These are phyloP conservation scores for Spea multiplicata DNA, from an alignment of 2,113 vertebrate genomes.

Conservation along the genomic window DNA sequence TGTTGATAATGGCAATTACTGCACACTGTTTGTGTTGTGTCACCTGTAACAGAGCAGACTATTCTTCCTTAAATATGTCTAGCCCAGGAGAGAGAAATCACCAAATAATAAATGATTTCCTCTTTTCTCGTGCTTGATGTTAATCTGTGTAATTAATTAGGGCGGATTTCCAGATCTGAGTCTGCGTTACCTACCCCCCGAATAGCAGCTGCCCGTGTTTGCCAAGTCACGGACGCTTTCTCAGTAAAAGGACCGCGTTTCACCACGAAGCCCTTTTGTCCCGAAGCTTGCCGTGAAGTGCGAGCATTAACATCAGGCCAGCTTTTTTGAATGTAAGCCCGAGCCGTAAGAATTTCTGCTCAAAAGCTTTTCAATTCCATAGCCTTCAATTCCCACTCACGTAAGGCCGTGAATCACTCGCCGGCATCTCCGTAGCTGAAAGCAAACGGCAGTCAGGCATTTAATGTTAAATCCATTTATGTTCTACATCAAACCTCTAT, in stretches of 20 bases:
- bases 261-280: too few relatives aligned
- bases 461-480: slow-evolving; percentile 13
- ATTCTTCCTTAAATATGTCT: not conserved
- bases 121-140: not conserved
- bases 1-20: too few relatives aligned
- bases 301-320: not conserved
- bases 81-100: not conserved
- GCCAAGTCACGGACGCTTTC: not conserved
- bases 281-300: not conserved
- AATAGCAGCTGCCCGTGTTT: not conserved
- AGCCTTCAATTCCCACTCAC: not conserved
- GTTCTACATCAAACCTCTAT: slow-evolving; percentile 11
- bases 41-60: not conserved
- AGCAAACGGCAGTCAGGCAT: slow-evolving; percentile 1
- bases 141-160: not conserved
- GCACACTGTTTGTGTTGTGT: too few relatives aligned
- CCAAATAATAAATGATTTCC: not conserved
- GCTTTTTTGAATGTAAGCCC: not conserved
- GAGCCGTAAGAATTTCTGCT: not conserved
- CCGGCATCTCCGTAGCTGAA: not conserved
- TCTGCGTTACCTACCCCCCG: not conserved
- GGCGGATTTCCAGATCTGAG: not conserved
- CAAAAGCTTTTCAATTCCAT: not conserved
- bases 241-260: not conserved
- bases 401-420: too few relatives aligned